phyloP scores from a whole-genome alignment of 2,113 vertebrate species.

The Xenus cinereus region DNA sequence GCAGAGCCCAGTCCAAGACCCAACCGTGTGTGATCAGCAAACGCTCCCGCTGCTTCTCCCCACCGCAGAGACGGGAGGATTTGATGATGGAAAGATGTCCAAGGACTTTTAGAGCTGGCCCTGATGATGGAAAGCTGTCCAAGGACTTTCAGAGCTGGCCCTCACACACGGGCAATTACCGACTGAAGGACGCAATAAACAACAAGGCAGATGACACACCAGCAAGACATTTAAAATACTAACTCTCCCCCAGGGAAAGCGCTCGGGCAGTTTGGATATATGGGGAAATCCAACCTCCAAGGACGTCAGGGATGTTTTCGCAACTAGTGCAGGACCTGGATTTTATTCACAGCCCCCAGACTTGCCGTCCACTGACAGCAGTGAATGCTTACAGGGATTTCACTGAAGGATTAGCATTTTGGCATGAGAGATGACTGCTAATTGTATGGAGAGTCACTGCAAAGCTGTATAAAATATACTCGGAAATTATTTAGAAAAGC shows the following conservation, averaged over 20 bases:
- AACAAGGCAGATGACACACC: slow-evolving; percentile 36
- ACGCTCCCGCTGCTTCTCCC: slow-evolving; percentile 20
- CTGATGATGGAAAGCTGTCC: neutral
- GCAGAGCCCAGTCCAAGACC: neutral
- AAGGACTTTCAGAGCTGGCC: neutral
- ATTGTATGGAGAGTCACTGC: neutral
- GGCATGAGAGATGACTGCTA: neutral
- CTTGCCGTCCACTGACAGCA: neutral
- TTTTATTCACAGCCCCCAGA: slow-evolving; percentile 20
- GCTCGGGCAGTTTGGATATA: neutral
- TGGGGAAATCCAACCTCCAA: slow-evolving; percentile 6
- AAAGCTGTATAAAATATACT: neutral
- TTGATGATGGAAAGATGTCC: neutral
- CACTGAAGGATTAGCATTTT: neutral
- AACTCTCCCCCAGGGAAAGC: slow-evolving; percentile 43
- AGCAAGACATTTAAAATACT: slow-evolving; percentile 49
- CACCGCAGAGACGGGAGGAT: slow-evolving; percentile 15
- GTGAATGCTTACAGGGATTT: neutral
- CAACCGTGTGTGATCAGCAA: neutral
- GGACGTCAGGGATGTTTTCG: neutral
- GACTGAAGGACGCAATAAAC: slow-evolving; percentile 35
- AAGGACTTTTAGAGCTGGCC: too few relatives aligned
- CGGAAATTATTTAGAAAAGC: neutral
- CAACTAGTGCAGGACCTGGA: neutral
- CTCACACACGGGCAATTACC: neutral